Evolutionary conservation across 2,888 invertebrate species (phyloP).

Genomic region (Boloria euphrosyne): DNA sequence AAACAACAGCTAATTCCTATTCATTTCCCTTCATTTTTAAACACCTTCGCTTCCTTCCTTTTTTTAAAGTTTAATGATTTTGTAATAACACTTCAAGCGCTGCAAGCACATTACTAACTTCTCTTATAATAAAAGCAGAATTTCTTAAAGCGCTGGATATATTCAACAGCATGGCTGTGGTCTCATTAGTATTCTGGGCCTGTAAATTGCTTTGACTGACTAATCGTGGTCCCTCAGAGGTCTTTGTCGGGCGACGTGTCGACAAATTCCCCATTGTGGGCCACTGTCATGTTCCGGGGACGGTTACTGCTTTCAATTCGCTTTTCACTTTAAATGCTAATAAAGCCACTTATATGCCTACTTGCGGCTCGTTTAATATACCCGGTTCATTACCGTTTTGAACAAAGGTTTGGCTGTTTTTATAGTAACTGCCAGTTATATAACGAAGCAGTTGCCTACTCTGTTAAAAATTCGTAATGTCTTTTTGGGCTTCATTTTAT

Average conservation of each 20-base stretch:
- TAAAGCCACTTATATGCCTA: constrained; percentile 33
- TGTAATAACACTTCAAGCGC: constrained; percentile 22
- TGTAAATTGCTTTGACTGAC: constrained; percentile 57
- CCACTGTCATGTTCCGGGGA: constrained; percentile 52
- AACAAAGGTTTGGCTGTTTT: constrained; percentile 20
- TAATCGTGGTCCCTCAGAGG: constrained; percentile 60
- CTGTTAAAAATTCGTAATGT: not conserved
- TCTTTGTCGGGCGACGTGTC: constrained; percentile 65
- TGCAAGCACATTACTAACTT: constrained; percentile 11
- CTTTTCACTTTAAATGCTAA: constrained; percentile 39
- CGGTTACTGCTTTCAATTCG: constrained; percentile 38
- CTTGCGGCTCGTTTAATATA: constrained; percentile 27
- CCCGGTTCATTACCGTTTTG: constrained; percentile 17
- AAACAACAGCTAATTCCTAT: too few relatives aligned
- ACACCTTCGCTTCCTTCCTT: constrained; percentile 9
- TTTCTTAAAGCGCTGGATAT: constrained; percentile 28
- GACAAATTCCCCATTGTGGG: constrained; percentile 59
- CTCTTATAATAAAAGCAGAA: not conserved
- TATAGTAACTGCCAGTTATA: not conserved
- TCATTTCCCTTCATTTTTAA: not conserved
- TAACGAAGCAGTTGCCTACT: not conserved
- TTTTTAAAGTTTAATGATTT: constrained; percentile 28
- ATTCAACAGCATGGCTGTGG: constrained; percentile 26
- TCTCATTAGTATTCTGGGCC: constrained; percentile 59
- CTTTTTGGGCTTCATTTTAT: not conserved